Percentiles rank a stretch among this genome's conserved stretches.
Evolutionary conservation across 37 sponge, comb jelly and placozoan genomes (phyloP).

Genomic region (Mnemiopsis leidyi): DNA sequence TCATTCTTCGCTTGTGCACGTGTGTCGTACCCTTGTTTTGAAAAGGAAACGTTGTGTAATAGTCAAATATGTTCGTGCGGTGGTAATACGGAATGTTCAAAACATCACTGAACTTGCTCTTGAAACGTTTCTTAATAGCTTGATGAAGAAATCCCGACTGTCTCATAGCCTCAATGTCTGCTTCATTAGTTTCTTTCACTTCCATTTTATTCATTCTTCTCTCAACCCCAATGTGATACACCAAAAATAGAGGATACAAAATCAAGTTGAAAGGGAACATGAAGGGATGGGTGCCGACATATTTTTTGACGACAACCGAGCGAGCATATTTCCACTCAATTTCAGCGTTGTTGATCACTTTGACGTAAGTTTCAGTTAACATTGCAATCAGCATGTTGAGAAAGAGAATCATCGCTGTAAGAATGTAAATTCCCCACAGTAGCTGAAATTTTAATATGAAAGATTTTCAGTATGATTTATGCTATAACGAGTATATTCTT

Average conservation of each 20-base stretch:
- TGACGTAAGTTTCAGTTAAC: neutral
- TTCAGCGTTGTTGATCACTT: conserved; percentile 34
- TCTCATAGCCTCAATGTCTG: neutral
- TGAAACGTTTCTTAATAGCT: neutral
- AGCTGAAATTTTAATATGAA: too few relatives aligned
- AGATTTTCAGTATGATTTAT: too few relatives aligned
- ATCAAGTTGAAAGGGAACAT: conserved; percentile 19
- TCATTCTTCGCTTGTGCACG: neutral
- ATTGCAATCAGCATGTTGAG: conserved; percentile 29
- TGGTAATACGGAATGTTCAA: neutral
- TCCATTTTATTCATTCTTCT: neutral
- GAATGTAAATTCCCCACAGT: conserved; percentile 6
- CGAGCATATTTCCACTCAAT: conserved; percentile 9
- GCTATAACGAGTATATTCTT: too few relatives aligned
- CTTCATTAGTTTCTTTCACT: neutral
- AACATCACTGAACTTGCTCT: neutral
- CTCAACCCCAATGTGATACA: neutral
- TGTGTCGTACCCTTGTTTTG: neutral
- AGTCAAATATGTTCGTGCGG: conserved; percentile 21
- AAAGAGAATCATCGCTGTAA: conserved; percentile 3
- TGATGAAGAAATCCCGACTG: conserved; percentile 2
- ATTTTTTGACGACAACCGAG: neutral
- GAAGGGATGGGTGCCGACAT: conserved; percentile 1
- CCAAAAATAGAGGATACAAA: neutral
- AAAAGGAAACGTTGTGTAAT: neutral